A percentile compares a stretch with the other conserved stretches of the same genome.
Conservation (phyloP, 1,140 invertebrate species). For the Galendromus occidentalis region DNA sequence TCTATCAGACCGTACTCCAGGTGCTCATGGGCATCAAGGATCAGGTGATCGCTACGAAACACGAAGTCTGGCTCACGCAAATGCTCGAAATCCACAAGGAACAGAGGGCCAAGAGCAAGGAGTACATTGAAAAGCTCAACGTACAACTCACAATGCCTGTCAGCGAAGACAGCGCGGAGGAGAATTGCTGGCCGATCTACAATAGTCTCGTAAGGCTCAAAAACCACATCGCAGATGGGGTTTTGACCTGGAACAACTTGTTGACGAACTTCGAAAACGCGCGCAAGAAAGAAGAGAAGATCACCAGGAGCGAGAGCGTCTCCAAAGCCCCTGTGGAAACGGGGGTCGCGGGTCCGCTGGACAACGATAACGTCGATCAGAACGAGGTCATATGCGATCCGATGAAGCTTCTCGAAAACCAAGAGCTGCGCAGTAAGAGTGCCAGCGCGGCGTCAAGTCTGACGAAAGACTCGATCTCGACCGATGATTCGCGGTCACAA, state of each 20-base stretch:
- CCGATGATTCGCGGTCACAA: not conserved
- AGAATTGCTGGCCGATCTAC: slow-evolving; percentile 26
- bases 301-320: not conserved
- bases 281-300: slow-evolving; percentile 34
- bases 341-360: not conserved
- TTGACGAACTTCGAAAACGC: not conserved
- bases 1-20: slow-evolving; percentile 1
- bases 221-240: slow-evolving; percentile 39
- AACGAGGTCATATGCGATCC: slow-evolving; percentile 8
- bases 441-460: not conserved
- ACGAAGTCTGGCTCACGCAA: not conserved
- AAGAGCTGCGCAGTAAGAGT: not conserved
- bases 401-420: not conserved
- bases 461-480: not conserved
- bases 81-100: not conserved
- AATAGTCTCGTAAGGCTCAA: slow-evolving; percentile 43
- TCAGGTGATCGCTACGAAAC: not conserved
- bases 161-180: not conserved
- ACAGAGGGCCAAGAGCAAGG: not conserved
- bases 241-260: slow-evolving; percentile 40
- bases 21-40: not conserved
- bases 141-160: not conserved
- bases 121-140: slow-evolving; percentile 7
- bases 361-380: not conserved
- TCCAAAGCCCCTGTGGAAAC: not conserved